Evolutionary conservation across 2,113 vertebrate genomes (phyloP), one percentile per base, ranked within the genome.

Genomic region (Hippocampus zosterae): DNA sequence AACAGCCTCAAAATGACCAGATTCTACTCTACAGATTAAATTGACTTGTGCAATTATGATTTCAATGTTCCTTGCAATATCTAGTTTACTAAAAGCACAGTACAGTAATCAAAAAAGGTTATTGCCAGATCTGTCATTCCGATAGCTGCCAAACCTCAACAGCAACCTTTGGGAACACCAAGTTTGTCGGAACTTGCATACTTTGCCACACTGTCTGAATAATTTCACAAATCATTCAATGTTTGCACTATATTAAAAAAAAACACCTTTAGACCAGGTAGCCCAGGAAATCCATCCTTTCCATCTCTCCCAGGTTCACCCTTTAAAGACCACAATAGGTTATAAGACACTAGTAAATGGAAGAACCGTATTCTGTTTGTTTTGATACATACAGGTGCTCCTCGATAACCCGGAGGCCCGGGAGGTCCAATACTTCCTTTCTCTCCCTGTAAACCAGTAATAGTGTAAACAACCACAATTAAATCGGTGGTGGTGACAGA

Each of bases 231-330:
- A 76, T 74, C 68, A 27, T 33, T 65, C 23, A 76, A 73, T 16
- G 4, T 77, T 76, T 64, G 41, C 67, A 65, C 44, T 29, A 72
- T 67, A 60, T 77, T 37, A 37, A 53, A 72, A 42, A 76, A 84
- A 78, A 90, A 71, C 80, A 98, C 97, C 95, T 98, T 98, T 88
- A 92, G 88, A 80, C 97, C 97, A 81, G 87, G 84, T 71, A 52
- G 92, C 75, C 96, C 97, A 0, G 92, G 91, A 85, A 90, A 75
- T 66, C 97, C 96, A 84, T 93, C 92, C 53, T 95, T 95, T 70
- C 97, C 97, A 70, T 89, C 88, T 87, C 91, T 93, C 68, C 97
- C 96, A 81, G 93, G 89, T 64, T 90, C 85, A 63, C 96, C 97
- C 97, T 98, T 78, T 81, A 77, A 86, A 71, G 37, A 74, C 21